Conservation (phyloP, 1,140 invertebrate species). For the Coelopa frigida region DNA sequence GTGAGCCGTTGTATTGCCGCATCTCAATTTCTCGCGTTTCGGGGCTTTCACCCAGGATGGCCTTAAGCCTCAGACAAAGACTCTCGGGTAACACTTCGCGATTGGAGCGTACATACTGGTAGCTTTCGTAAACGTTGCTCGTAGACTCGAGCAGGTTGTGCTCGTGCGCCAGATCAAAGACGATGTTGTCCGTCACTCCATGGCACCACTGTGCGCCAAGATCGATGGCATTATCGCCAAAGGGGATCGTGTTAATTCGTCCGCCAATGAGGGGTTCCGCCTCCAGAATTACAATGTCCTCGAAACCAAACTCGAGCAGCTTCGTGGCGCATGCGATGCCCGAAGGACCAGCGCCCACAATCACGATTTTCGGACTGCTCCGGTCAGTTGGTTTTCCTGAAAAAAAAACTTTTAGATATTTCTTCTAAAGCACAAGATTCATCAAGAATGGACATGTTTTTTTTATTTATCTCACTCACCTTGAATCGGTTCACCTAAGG, state of each 20-base stretch:
- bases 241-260: slow-evolving; percentile 52
- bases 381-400: slow-evolving; percentile 13
- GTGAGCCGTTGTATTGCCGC: slow-evolving; percentile 22
- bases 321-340: slow-evolving; percentile 52
- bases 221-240: slow-evolving; percentile 58
- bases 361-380: slow-evolving; percentile 39
- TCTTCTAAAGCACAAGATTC: too few relatives aligned
- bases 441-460: too few relatives aligned
- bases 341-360: slow-evolving; percentile 51
- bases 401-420: neutral
- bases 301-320: slow-evolving; percentile 43
- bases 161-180: slow-evolving; percentile 54
- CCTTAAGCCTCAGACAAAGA: neutral
- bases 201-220: slow-evolving; percentile 72
- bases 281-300: slow-evolving; percentile 53
- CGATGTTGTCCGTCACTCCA: slow-evolving; percentile 61
- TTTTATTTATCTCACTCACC: too few relatives aligned
- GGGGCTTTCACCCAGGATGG: neutral
- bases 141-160: slow-evolving; percentile 42
- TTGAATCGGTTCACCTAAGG: too few relatives aligned
- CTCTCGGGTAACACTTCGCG: slow-evolving; percentile 24
- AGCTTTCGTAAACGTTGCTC: slow-evolving; percentile 1
- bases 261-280: slow-evolving; percentile 63
- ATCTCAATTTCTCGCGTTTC: slow-evolving; percentile 12
- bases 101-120: slow-evolving; percentile 14